Evolutionary conservation across 2,113 vertebrate genomes (phyloP).

Genomic region (Typhlomys cinereus): DNA sequence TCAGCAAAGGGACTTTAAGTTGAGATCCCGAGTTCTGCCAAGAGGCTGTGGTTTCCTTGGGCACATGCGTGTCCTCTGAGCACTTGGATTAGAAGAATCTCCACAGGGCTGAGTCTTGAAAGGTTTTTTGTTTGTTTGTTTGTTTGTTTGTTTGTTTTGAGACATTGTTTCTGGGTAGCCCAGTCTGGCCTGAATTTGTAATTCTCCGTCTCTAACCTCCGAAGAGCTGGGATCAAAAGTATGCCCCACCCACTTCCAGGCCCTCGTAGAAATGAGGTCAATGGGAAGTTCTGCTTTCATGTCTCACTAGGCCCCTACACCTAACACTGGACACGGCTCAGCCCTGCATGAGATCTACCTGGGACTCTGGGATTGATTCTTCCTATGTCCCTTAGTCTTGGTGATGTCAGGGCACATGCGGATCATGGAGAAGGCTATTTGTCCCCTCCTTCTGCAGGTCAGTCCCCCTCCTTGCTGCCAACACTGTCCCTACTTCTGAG

Average conservation of each 20-base stretch:
- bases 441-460: not conserved
- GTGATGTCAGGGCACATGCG: accelerated
- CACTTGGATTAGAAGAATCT: accelerated
- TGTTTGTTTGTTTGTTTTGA: too few species aligned
- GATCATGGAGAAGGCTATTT: not conserved
- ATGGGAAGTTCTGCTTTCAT: not conserved
- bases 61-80: not conserved
- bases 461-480: not conserved
- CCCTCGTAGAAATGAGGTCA: not conserved
- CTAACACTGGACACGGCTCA: not conserved
- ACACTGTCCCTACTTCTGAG: not conserved
- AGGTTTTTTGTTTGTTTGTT: not conserved
- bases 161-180: not conserved
- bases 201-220: not conserved
- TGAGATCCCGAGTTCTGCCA: accelerated
- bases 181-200: not conserved
- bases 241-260: not conserved
- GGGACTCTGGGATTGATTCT: too few species aligned
- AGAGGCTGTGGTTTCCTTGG: not conserved
- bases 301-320: accelerated
- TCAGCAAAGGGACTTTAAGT: not conserved
- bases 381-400: not conserved
- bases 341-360: accelerated
- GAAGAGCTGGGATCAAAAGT: not conserved
- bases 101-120: not conserved